phyloP scores from a whole-genome alignment of 2,113 vertebrate genomes.

The Dicaeum eximium region DNA sequence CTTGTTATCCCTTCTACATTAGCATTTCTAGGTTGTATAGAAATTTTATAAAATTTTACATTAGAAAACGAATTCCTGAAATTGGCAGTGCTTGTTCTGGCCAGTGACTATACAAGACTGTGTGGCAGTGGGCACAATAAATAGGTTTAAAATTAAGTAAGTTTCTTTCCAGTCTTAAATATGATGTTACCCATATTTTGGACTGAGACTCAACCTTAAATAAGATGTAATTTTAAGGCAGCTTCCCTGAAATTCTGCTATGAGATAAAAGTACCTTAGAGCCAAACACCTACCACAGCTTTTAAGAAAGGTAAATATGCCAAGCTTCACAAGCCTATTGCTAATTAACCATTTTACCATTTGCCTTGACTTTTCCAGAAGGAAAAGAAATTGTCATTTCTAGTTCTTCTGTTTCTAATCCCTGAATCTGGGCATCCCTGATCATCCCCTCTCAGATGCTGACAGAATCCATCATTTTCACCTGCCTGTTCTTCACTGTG shows the following conservation, averaged over 20 bases:
- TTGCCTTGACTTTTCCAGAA: background rate
- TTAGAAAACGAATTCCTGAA: background rate
- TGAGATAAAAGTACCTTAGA: background rate
- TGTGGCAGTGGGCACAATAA: background rate
- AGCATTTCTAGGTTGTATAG: background rate
- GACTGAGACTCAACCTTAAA: background rate
- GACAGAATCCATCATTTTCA: background rate
- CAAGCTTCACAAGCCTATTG: background rate
- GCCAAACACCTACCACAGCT: background rate
- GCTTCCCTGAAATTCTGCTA: background rate
- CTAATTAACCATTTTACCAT: background rate
- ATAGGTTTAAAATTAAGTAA: background rate
- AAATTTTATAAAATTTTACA: background rate
- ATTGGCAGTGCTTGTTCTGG: background rate
- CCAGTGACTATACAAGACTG: background rate
- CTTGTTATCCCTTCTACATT: background rate
- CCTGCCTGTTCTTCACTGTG: background rate
- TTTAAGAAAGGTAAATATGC: background rate
- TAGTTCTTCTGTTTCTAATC: background rate
- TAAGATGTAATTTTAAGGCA: background rate
- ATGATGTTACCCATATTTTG: background rate
- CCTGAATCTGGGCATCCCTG: background rate
- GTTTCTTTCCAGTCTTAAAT: background rate
- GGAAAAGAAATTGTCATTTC: background rate
- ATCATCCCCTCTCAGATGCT: background rate